A percentile compares a stretch with the other conserved stretches of the same genome.
phyloP scores from a whole-genome alignment of 2,113 vertebrate genomes.

The Patagioenas fasciata region DNA sequence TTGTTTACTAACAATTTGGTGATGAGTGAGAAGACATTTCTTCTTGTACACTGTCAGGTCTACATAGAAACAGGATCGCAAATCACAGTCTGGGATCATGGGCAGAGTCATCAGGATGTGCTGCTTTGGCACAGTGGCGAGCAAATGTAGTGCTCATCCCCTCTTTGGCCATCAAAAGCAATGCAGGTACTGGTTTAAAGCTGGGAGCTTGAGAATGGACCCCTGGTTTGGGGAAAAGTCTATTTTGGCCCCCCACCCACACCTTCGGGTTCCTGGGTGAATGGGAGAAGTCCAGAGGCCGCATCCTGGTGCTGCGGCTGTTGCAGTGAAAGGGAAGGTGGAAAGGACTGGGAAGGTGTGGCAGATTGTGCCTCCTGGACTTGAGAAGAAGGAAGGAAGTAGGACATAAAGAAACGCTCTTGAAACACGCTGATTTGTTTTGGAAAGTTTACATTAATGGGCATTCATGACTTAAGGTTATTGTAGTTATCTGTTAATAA shows the following conservation, averaged over 20 bases:
- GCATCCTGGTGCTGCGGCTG: background rate
- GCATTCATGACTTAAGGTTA: background rate
- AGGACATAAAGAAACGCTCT: background rate
- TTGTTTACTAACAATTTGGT: slow-evolving; percentile 47
- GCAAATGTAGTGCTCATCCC: background rate
- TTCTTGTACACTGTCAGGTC: background rate
- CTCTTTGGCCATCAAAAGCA: background rate
- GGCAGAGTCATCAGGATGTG: background rate
- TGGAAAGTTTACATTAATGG: background rate
- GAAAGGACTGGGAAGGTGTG: background rate
- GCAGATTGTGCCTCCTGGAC: background rate
- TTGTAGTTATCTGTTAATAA: background rate
- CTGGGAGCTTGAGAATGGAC: background rate
- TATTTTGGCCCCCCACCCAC: fast-evolving
- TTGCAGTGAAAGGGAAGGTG: background rate
- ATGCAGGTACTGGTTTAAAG: background rate
- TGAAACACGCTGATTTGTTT: background rate
- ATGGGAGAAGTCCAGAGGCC: background rate
- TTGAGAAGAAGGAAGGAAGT: background rate
- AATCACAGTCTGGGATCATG: too few relatives aligned
- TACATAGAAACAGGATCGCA: background rate
- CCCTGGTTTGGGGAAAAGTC: background rate
- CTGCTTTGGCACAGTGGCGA: too few relatives aligned
- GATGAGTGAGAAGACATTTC: slow-evolving; percentile 11
- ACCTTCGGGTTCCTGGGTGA: background rate